Percentiles rank a stretch among this genome's conserved stretches.
Evolutionary conservation across 1,140 invertebrate genomes (phyloP).

Genomic region (Nixonia krombeini): DNA sequence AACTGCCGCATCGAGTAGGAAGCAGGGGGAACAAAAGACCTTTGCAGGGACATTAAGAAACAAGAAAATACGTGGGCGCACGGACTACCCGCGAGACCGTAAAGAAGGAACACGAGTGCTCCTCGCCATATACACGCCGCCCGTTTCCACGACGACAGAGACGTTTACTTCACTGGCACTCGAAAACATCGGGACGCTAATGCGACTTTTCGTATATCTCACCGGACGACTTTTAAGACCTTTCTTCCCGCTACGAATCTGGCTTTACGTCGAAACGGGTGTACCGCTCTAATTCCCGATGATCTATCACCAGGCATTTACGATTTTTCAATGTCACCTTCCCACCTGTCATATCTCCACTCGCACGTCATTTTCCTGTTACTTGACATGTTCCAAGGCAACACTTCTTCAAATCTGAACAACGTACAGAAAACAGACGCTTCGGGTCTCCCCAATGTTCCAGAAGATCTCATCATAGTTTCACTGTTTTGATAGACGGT

Average conservation of each 20-base stretch:
- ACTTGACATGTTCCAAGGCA: no score
- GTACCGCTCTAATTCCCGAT: background rate
- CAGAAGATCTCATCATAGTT: no score
- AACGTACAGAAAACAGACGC: no score
- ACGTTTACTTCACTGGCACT: slow-evolving; percentile 6
- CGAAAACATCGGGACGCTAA: slow-evolving; percentile 8
- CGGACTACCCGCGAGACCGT: slow-evolving; percentile 25
- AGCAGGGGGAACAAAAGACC: slow-evolving; percentile 45
- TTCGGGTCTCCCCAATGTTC: no score
- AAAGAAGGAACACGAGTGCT: slow-evolving; percentile 37
- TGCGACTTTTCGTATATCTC: slow-evolving; percentile 6
- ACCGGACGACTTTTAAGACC: background rate
- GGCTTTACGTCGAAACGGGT: background rate
- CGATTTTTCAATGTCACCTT: no score
- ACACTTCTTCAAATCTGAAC: no score
- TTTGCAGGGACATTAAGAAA: slow-evolving; percentile 44
- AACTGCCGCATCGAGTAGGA: slow-evolving; percentile 37
- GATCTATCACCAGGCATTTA: no score
- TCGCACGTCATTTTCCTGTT: no score
- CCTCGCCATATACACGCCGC: slow-evolving; percentile 1
- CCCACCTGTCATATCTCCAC: no score
- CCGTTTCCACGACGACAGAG: slow-evolving; percentile 3
- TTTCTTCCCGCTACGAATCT: background rate
- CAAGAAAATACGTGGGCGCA: slow-evolving; percentile 47
- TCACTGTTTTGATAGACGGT: no score